Conservation (phyloP, 2,888 invertebrate genomes). For the Pharmacophagus antenor region DNA sequence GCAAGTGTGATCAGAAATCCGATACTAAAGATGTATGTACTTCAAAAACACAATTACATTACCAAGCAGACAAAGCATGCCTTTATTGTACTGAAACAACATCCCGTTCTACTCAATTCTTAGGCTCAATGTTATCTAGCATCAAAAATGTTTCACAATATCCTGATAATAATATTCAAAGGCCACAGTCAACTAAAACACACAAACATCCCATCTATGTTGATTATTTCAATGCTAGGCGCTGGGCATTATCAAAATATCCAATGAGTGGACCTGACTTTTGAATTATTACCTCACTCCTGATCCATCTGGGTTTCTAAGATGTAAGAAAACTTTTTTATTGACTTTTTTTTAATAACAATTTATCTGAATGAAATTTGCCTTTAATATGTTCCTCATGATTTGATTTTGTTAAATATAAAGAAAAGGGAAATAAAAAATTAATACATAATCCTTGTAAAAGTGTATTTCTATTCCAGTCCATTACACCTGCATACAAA, state of each 20-base stretch:
- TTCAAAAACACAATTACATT: constrained; percentile 32
- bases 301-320: background rate
- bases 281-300: constrained; percentile 33
- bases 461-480: constrained; percentile 57
- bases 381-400: background rate
- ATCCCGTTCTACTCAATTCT: constrained; percentile 47
- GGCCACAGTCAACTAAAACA: constrained; percentile 8
- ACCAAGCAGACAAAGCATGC: constrained; percentile 52
- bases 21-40: constrained; percentile 49
- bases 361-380: background rate
- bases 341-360: background rate
- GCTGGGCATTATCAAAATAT: constrained; percentile 58
- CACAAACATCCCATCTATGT: constrained; percentile 4
- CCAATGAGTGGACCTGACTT: constrained; percentile 63
- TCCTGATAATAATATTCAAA: background rate
- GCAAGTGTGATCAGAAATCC: constrained; percentile 40
- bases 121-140: constrained; percentile 21
- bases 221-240: constrained; percentile 41
- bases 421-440: constrained; percentile 36
- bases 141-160: background rate
- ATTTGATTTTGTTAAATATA: background rate
- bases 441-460: constrained; percentile 46
- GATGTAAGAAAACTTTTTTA: background rate
- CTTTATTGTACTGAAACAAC: constrained; percentile 17
- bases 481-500: constrained; percentile 64